phyloP scores from a whole-genome alignment of 2,797 vertebrate genomes.

The Mallotus villosus region DNA sequence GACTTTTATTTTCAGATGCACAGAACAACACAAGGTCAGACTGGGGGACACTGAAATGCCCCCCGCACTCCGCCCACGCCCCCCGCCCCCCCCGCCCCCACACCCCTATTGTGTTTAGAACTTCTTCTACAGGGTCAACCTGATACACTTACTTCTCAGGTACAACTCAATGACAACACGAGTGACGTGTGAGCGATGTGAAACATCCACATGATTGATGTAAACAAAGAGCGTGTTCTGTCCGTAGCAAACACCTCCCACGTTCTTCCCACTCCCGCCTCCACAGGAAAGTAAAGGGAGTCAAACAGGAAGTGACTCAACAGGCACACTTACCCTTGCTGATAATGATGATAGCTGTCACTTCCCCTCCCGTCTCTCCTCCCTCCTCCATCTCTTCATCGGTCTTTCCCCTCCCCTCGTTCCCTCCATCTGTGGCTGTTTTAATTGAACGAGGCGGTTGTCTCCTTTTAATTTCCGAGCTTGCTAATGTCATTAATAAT shows the following conservation, averaged over 20 bases:
- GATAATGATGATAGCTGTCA: slow-evolving; percentile 1
- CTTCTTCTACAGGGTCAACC: no score
- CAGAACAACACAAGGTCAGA: no score
- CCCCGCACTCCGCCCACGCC: no score
- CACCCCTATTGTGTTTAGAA: no score
- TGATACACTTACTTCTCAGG: no score
- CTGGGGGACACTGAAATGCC: no score
- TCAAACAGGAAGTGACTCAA: neutral
- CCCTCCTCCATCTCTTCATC: neutral
- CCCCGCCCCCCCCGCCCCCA: no score
- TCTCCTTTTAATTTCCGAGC: slow-evolving; percentile 76
- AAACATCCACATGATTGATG: no score
- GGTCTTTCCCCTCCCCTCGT: neutral
- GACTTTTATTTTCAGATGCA: no score
- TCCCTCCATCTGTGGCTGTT: slow-evolving; percentile 17
- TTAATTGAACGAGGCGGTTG: slow-evolving; percentile 73
- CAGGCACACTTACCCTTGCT: neutral
- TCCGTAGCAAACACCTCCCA: neutral
- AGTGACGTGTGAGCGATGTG: no score
- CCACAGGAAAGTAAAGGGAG: neutral
- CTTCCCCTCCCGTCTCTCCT: slow-evolving; percentile 34
- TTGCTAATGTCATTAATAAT: slow-evolving; percentile 81
- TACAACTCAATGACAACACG: no score
- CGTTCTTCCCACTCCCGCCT: neutral
- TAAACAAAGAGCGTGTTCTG: neutral